Evolutionary conservation across 2,888 invertebrate species (phyloP).

Genomic region (Cylindroiulus punctatus): DNA sequence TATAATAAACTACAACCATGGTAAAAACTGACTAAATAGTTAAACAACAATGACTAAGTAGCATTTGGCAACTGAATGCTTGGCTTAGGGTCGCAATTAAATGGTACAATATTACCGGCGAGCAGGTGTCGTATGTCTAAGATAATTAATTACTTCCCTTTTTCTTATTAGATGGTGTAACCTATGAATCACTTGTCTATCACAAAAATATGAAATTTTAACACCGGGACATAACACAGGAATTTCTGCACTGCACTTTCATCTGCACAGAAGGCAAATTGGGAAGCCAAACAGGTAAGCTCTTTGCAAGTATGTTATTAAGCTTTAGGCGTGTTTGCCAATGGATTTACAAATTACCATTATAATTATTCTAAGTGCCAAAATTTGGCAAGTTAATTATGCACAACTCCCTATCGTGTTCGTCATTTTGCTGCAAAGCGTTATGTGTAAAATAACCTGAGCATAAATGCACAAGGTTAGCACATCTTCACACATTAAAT

Average conservation of each 20-base stretch:
- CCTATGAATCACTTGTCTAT: too few species aligned
- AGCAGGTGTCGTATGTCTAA: neutral
- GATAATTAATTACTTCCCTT: too few species aligned
- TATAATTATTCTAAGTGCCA: neutral
- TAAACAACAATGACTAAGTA: neutral
- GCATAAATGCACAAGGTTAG: neutral
- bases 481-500: neutral
- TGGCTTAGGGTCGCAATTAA: neutral
- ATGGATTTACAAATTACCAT: neutral
- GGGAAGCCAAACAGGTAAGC: neutral
- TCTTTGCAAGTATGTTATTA: neutral
- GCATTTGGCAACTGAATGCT: conserved; percentile 29
- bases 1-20: neutral
- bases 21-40: neutral
- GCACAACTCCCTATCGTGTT: neutral
- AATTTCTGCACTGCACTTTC: neutral
- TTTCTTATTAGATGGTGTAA: too few species aligned
- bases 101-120: neutral
- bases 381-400: conserved; percentile 2
- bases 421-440: neutral
- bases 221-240: neutral
- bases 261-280: neutral
- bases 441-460: neutral
- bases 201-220: too few species aligned
- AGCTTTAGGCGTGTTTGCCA: conserved; percentile 5